These are phyloP conservation scores for Dendrocincla tyrannina DNA, from an alignment of 2,797 vertebrate genomes.

Conservation along the genomic window DNA sequence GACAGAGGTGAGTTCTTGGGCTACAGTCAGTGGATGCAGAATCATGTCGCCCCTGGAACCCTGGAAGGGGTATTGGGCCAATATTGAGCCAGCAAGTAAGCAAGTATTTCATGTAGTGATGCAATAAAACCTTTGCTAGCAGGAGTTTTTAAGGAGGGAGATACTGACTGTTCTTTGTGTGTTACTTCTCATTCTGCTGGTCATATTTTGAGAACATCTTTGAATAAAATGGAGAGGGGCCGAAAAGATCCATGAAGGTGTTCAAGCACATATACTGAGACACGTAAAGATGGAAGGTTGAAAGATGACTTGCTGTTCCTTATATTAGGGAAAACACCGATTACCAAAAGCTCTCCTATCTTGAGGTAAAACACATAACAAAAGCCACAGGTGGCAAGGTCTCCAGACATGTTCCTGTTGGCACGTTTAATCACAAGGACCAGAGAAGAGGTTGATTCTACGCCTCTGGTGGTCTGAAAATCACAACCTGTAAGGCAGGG, in stretches of 20 bases:
- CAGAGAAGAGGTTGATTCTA: not conserved
- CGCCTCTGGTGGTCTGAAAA: not conserved
- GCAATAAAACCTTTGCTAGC: not conserved
- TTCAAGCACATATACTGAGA: not conserved
- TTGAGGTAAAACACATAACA: not conserved
- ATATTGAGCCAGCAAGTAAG: not conserved
- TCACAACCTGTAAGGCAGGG: not conserved
- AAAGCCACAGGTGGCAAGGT: not conserved
- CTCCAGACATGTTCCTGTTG: not conserved
- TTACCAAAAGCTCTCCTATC: not conserved
- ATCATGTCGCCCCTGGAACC: not conserved
- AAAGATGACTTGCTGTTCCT: not conserved
- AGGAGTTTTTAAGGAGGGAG: not conserved
- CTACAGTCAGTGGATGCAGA: not conserved
- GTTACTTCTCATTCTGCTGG: not conserved
- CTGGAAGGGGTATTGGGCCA: not conserved
- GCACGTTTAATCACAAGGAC: fast-evolving
- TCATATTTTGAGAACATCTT: not conserved
- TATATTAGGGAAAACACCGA: not conserved
- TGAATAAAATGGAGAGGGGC: not conserved
- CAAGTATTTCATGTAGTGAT: not conserved
- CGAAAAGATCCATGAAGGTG: not conserved
- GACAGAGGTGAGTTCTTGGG: not conserved
- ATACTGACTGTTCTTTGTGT: not conserved
- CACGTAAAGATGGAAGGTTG: not conserved